phyloP scores from a whole-genome alignment of 2,797 vertebrate genomes.

The Dryobates pubescens region DNA sequence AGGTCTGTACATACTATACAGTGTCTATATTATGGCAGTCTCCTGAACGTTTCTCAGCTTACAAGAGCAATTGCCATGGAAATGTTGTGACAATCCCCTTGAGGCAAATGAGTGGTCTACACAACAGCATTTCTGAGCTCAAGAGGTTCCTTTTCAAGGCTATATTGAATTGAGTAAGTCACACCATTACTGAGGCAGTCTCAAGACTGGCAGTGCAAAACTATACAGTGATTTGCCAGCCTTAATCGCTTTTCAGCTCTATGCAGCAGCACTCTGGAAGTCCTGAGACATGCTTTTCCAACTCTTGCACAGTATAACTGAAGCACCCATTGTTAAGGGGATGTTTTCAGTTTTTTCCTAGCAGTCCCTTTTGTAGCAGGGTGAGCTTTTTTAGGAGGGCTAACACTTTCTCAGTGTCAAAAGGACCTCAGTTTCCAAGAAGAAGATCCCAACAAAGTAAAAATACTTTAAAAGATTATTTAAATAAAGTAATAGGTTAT shows the following conservation, averaged over 20 bases:
- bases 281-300: slow-evolving; percentile 68
- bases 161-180: slow-evolving; percentile 68
- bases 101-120: slow-evolving; percentile 61
- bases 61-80: slow-evolving; percentile 63
- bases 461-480: slow-evolving; percentile 50
- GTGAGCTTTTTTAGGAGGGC: slow-evolving; percentile 49
- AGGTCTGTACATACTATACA: neutral
- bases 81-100: slow-evolving; percentile 60
- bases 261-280: slow-evolving; percentile 65
- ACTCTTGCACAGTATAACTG: slow-evolving; percentile 64
- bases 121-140: slow-evolving; percentile 66
- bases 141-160: slow-evolving; percentile 64
- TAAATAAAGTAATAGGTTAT: slow-evolving; percentile 51
- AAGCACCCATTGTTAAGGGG: slow-evolving; percentile 58
- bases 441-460: slow-evolving; percentile 66
- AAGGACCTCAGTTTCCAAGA: slow-evolving; percentile 56
- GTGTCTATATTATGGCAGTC: slow-evolving; percentile 32
- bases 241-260: slow-evolving; percentile 74
- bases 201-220: slow-evolving; percentile 67
- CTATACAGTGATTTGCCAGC: slow-evolving; percentile 66
- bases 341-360: slow-evolving; percentile 68
- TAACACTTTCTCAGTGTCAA: slow-evolving; percentile 49
- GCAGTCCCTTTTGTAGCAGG: slow-evolving; percentile 59
- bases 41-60: slow-evolving; percentile 52
- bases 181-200: slow-evolving; percentile 49